Conservation (phyloP, 2,797 vertebrate genomes). For the Halcyon leucocephala region DNA sequence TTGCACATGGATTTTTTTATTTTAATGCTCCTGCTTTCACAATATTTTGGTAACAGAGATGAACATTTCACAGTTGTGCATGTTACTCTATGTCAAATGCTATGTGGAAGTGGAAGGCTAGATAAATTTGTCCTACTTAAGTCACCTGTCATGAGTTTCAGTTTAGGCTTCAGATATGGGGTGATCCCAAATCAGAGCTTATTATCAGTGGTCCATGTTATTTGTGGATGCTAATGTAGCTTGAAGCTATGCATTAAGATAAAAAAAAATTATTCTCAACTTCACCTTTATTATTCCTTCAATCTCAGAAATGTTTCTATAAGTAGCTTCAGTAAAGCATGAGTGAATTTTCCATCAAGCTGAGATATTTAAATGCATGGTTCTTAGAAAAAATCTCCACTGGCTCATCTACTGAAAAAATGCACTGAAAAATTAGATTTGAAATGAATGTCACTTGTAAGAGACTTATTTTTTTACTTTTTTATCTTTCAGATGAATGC, state of each 20-base stretch:
- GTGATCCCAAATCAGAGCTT: neutral
- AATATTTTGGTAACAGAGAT: accelerated
- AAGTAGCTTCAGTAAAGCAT: neutral
- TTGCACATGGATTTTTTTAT: accelerated
- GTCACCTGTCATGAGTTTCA: neutral
- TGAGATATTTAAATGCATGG: neutral
- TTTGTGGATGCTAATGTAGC: neutral
- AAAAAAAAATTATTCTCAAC: neutral
- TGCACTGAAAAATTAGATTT: neutral
- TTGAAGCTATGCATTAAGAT: neutral
- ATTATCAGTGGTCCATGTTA: neutral
- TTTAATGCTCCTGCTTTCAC: neutral
- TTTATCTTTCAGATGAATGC: neutral
- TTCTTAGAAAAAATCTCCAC: neutral
- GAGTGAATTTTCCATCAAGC: neutral
- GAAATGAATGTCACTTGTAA: neutral
- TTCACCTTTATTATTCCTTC: neutral
- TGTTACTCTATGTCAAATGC: accelerated
- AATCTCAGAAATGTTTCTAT: neutral
- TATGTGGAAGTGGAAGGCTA: neutral
- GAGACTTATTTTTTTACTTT: neutral
- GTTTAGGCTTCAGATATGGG: neutral
- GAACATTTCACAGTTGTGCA: accelerated
- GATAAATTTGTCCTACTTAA: neutral
- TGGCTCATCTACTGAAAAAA: neutral